Percentiles rank a stretch among this genome's conserved stretches.
These are phyloP conservation scores for Sorex fumeus DNA, from an alignment of 2,113 vertebrate species.

Conservation along the genomic window DNA sequence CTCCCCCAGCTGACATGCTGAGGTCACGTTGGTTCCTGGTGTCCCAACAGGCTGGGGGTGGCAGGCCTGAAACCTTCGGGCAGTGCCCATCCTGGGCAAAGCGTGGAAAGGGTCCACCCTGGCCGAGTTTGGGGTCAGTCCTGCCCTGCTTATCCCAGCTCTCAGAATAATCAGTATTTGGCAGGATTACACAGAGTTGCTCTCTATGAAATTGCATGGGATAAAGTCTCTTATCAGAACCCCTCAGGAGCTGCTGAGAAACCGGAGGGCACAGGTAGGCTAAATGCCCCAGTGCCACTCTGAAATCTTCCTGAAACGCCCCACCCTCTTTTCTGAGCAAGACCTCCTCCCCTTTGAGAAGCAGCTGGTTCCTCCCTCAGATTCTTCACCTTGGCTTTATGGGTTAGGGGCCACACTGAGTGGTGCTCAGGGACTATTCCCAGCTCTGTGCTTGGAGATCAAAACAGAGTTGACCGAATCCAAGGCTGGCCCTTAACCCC, in stretches of 20 bases:
- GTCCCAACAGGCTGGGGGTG: background rate
- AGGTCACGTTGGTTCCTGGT: background rate
- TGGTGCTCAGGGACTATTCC: no score
- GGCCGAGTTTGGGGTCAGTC: background rate
- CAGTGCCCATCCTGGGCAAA: background rate
- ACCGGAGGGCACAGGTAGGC: background rate
- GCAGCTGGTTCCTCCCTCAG: no score
- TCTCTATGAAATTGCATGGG: constrained; percentile 46
- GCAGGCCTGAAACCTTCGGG: background rate
- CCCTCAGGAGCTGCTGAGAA: constrained; percentile 19
- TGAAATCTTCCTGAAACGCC: constrained; percentile 41
- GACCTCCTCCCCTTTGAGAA: no score
- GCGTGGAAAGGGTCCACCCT: background rate
- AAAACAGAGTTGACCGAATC: no score
- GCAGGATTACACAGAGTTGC: constrained; percentile 59
- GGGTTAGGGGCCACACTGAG: no score
- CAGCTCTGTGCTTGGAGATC: no score
- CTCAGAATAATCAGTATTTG: constrained; percentile 13
- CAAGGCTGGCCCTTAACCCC: no score
- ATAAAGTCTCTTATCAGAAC: constrained; percentile 44
- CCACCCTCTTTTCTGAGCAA: no score
- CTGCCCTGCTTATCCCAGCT: background rate
- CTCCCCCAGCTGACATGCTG: background rate
- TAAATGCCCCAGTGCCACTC: constrained; percentile 36
- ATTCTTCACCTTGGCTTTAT: no score